These are phyloP conservation scores for Tyria jacobaeae DNA, from an alignment of 2,888 invertebrate genomes.

Conservation along the genomic window DNA sequence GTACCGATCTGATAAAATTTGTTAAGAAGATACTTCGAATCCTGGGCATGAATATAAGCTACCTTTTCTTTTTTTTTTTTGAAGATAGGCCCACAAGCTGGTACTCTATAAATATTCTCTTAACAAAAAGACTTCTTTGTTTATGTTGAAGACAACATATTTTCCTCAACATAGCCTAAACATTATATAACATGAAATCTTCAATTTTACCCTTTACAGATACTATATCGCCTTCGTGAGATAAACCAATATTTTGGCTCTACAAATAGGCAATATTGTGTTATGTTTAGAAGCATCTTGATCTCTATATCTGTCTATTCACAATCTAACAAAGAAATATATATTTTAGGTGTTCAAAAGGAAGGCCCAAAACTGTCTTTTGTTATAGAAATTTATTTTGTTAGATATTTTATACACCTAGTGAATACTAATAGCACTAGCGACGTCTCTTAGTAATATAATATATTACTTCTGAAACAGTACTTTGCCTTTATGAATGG, in stretches of 20 bases:
- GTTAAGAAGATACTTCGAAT: too few relatives aligned
- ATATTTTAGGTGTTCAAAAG: slow-evolving; percentile 5
- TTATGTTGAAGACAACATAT: not conserved
- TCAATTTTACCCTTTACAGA: slow-evolving; percentile 4
- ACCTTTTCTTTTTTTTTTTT: too few relatives aligned
- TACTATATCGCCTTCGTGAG: slow-evolving; percentile 22
- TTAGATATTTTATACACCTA: not conserved
- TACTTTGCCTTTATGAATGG: too few relatives aligned
- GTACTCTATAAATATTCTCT: not conserved
- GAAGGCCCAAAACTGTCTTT: not conserved
- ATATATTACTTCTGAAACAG: too few relatives aligned
- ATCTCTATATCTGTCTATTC: slow-evolving; percentile 38
- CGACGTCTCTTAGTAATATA: not conserved
- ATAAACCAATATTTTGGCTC: slow-evolving; percentile 41
- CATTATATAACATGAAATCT: slow-evolving; percentile 9
- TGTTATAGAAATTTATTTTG: not conserved
- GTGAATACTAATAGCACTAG: not conserved
- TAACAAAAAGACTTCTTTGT: not conserved
- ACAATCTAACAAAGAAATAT: slow-evolving; percentile 23
- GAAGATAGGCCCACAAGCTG: too few relatives aligned
- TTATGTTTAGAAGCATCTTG: slow-evolving; percentile 37
- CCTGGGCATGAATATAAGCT: too few relatives aligned
- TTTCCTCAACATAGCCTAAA: slow-evolving; percentile 4
- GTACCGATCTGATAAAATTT: too few relatives aligned
- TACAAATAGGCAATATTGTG: slow-evolving; percentile 44